Conservation (phyloP, 2,888 invertebrate genomes). For the Habroteleia sp. region DNA sequence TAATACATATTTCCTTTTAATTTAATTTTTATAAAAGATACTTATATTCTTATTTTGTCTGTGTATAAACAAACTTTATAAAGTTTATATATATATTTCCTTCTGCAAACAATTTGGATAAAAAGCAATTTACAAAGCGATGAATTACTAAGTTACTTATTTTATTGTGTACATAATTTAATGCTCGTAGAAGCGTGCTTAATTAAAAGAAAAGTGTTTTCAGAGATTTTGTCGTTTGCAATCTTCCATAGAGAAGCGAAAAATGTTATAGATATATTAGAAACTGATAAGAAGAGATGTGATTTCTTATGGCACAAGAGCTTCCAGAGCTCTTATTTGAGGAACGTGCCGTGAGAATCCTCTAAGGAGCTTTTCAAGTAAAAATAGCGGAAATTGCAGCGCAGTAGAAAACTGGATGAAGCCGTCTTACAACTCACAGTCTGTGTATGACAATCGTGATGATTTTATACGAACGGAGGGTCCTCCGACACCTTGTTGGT, state of each 20-base stretch:
- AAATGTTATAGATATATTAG: constrained; percentile 61
- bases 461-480: constrained; percentile 56
- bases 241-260: constrained; percentile 35
- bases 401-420: constrained; percentile 72
- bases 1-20: too few species aligned
- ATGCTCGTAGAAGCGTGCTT: constrained; percentile 15
- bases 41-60: too few species aligned
- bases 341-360: constrained; percentile 78
- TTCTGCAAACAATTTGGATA: too few species aligned
- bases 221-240: constrained; percentile 34
- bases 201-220: constrained; percentile 42
- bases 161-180: constrained; percentile 11
- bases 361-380: constrained; percentile 79
- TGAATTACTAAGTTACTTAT: too few species aligned
- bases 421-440: constrained; percentile 71
- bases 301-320: constrained; percentile 46
- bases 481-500: constrained; percentile 73
- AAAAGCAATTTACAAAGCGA: too few species aligned
- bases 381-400: constrained; percentile 81
- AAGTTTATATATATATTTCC: too few species aligned
- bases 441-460: constrained; percentile 79
- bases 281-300: constrained; percentile 62
- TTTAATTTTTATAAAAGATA: too few species aligned
- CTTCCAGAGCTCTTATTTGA: constrained; percentile 76
- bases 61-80: too few species aligned